phyloP scores from a whole-genome alignment of 1,140 invertebrate genomes.

The Cyphomyrmex costatus region DNA sequence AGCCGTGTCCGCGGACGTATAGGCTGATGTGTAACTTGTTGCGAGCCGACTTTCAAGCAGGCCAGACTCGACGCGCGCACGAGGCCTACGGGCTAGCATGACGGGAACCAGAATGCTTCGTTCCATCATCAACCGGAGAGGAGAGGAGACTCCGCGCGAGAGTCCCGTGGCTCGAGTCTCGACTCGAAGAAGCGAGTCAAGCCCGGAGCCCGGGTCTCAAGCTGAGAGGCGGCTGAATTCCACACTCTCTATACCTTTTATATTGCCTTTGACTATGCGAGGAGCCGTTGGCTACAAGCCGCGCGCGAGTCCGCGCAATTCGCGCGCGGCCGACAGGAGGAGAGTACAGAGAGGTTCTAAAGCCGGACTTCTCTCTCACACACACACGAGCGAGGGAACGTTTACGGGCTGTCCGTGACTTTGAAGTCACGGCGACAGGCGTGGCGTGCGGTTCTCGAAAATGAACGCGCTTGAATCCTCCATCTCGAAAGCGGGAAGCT shows the following conservation, averaged over 20 bases:
- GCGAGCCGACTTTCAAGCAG: constrained; percentile 75
- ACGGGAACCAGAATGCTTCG: constrained; percentile 83
- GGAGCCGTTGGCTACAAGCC: constrained; percentile 79
- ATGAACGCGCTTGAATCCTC: neutral
- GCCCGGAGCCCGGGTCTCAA: constrained; percentile 78
- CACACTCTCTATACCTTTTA: constrained; percentile 84
- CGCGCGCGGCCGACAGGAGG: neutral
- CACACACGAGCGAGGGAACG: neutral
- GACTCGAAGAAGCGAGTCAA: constrained; percentile 70
- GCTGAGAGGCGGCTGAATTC: constrained; percentile 85
- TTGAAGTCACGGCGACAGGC: constrained; percentile 21
- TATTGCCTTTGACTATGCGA: constrained; percentile 83
- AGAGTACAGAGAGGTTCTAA: neutral
- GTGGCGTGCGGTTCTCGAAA: constrained; percentile 22
- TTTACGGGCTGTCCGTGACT: constrained; percentile 11
- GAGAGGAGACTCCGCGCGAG: constrained; percentile 58
- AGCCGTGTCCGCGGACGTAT: neutral
- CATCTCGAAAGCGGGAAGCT: neutral
- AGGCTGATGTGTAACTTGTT: constrained; percentile 45
- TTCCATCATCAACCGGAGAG: constrained; percentile 78
- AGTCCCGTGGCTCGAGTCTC: constrained; percentile 76
- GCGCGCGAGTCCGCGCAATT: constrained; percentile 74
- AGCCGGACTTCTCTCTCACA: neutral
- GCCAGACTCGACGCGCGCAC: constrained; percentile 66
- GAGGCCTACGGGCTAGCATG: constrained; percentile 85